Evolutionary conservation across 2,113 vertebrate genomes (phyloP), one percentile per base, ranked within the genome.

Genomic region (Syngnathus typhle): DNA sequence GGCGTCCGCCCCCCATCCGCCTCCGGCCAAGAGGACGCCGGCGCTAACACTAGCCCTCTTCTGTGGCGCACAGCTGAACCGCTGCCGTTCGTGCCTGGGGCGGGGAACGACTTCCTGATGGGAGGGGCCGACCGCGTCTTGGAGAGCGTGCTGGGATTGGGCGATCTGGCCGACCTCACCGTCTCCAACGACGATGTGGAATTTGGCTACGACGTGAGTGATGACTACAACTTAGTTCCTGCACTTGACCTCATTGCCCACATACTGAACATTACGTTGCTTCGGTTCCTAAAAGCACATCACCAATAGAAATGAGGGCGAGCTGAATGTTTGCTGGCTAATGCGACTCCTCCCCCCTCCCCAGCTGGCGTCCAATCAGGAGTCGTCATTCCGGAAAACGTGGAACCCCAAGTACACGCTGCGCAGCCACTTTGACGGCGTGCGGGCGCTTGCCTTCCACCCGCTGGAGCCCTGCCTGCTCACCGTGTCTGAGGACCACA

Each of bases 371-470:
- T 93, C 96, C 86, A 98, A 91, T 89, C 96, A 98, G 91, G 97
- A 99, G 87, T 94, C 94, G 65, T 95, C 94, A 27, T 99, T 98
- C 91, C 90, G 96, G 79, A 99, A 99, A 91, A 99, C 97, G 36
- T 99, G 97, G 97, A 98, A 95, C 78, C 94, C 96, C 10, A 98
- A 98, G 82, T 99, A 96, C 72, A 98, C 96, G 46, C 91, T 99
- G 72, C 93, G 96, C 75, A 98, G 96, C 88, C 97, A 99, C 86
- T 99, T 98, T 65, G 96, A 99, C 81, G 96, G 96, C 72, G 95
- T 99, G 7, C 92, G 96, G 37, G 93, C 94, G 32, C 91, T 99
- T 88, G 96, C 95, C 83, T 98, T 99, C 89, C 97, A 99, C 88
- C 97, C 97, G 39, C 88, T 95, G 68, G 97, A 99, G 87, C 95